Evolutionary conservation across 1,140 invertebrate species (phyloP), one percentile per base, ranked within the genome.

Genomic region (Globodera ellingtonae): DNA sequence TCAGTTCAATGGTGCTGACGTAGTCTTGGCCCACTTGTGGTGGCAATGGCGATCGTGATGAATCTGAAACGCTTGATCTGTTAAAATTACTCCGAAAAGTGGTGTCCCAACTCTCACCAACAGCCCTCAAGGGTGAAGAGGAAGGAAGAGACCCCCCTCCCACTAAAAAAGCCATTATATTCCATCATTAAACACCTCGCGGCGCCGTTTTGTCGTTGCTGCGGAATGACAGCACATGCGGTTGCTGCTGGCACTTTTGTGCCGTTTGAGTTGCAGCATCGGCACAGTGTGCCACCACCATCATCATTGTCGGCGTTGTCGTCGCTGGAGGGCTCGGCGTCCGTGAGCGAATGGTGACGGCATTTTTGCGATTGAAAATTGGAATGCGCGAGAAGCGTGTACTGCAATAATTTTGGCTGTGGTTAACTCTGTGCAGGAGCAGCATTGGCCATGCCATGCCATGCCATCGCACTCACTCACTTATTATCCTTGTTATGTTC

Each of bases 1-100:
- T 48, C 9, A 79, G 72, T 52, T 79, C 79, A n/a, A 80, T 70
- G n/a, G 79, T 62, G 66, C 79, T 80, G 4, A 80, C 77, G 65
- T 80, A 80, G 65, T 80, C 79, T 24, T 80, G 69, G 35, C 79
- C 79, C 50, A 80, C 79, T 21, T 66, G 79, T 0, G 18, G 9
- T 24, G 78, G 75, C 8, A 79, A 13, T 15, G 78, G 78, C 4
- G 78, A 77, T n/a, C 35, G 35, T 35, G 35, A 35, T 35, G 35
- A 35, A 35, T 35, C 35, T 35, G 35, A 35, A 35, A 3, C 35
- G 35, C 2, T 35, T 35, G 1, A 3, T 35, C 3, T 35, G 35
- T 35, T 35, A 35, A 35, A 35, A 35, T 35, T 35, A 35, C 1
- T 35, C 35, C 35, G 3, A 35, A 35, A 35, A 35, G 35, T 35